These are phyloP conservation scores for Gavialis gangeticus DNA, from an alignment of 2,113 vertebrate genomes.

Conservation along the genomic window DNA sequence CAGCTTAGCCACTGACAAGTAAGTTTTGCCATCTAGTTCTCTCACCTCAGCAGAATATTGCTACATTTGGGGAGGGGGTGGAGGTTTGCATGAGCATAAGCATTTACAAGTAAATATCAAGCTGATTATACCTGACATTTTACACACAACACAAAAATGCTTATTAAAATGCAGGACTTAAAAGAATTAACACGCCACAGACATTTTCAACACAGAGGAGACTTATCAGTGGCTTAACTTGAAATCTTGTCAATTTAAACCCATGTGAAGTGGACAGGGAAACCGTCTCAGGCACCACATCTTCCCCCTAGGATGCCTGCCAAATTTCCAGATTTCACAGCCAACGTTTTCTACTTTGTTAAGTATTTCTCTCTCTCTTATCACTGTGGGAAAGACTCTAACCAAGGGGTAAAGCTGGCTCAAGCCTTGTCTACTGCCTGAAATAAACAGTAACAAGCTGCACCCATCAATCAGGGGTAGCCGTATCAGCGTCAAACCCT, in stretches of 20 bases:
- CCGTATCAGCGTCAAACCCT: neutral
- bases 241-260: neutral
- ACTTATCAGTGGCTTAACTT: neutral
- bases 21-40: neutral
- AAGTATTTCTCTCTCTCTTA: conserved; percentile 16
- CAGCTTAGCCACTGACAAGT: neutral
- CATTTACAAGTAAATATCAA: neutral
- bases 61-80: neutral
- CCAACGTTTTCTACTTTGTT: conserved; percentile 26
- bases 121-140: neutral
- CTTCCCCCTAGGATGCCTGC: neutral
- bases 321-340: neutral
- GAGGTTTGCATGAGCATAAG: neutral
- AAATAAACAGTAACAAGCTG: conserved; percentile 4
- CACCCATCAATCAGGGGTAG: neutral
- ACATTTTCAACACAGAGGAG: conserved; percentile 9
- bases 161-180: neutral
- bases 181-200: neutral
- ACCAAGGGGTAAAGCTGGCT: conserved; percentile 49
- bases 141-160: neutral
- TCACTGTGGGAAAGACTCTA: conserved; percentile 1
- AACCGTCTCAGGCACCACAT: conserved; percentile 14
- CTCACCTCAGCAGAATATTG: neutral
- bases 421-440: neutral
- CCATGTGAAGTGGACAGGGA: neutral